Conservation (phyloP, 1,140 invertebrate genomes). For the Lutraria rhynchaena region DNA sequence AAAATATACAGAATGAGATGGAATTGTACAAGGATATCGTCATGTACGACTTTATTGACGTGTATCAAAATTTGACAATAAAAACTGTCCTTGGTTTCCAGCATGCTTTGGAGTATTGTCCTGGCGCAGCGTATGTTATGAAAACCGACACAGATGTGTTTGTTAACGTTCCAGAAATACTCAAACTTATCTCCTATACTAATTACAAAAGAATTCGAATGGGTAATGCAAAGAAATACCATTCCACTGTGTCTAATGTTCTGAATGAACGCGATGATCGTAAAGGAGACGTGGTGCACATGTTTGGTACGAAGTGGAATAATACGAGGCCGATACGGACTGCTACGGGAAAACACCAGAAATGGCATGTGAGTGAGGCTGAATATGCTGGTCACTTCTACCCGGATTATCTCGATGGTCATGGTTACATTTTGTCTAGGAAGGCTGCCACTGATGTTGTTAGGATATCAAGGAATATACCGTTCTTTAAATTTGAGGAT, state of each 20-base stretch:
- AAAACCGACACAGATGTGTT: slow-evolving; percentile 8
- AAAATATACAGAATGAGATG: no score
- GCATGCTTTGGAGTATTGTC: background rate
- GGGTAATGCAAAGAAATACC: no score
- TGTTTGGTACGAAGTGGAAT: background rate
- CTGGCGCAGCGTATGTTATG: background rate
- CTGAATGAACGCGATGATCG: no score
- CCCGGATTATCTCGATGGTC: slow-evolving; percentile 10
- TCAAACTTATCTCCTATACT: no score
- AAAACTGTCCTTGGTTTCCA: slow-evolving; percentile 6
- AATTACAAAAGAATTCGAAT: no score
- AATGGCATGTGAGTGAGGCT: background rate
- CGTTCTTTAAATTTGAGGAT: slow-evolving; percentile 25
- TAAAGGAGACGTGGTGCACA: no score
- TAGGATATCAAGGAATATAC: slow-evolving; percentile 6
- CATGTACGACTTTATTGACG: background rate
- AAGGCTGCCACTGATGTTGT: background rate
- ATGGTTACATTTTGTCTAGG: slow-evolving; percentile 4
- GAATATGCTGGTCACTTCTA: slow-evolving; percentile 4
- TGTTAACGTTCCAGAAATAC: slow-evolving; percentile 7
- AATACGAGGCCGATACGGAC: background rate
- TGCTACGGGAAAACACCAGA: background rate
- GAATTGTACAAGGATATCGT: slow-evolving; percentile 26
- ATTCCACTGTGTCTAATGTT: no score
- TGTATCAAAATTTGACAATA: slow-evolving; percentile 5